phyloP scores from a whole-genome alignment of 2,888 invertebrate genomes.

The Lathronympha strigana region DNA sequence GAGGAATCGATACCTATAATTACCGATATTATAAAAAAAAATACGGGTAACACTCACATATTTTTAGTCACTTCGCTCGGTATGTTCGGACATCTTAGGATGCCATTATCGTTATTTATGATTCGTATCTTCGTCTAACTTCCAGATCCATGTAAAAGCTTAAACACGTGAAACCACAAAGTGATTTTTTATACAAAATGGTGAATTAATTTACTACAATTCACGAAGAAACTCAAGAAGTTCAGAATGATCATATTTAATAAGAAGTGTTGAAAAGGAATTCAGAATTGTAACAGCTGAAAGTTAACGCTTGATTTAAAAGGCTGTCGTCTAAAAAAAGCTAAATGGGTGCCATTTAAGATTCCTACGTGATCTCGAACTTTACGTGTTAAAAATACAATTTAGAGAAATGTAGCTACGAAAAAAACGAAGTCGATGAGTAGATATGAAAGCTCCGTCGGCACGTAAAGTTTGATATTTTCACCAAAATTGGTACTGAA shows the following conservation, averaged over 20 bases:
- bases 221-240: constrained; percentile 12
- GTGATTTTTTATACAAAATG: not conserved
- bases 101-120: too few species aligned
- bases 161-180: not conserved
- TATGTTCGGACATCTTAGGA: too few species aligned
- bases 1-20: too few species aligned
- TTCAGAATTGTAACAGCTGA: constrained; percentile 19
- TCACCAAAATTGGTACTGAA: too few species aligned
- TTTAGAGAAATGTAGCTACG: not conserved
- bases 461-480: not conserved
- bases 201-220: constrained; percentile 1
- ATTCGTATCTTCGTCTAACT: too few species aligned
- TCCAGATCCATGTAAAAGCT: too few species aligned
- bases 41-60: too few species aligned
- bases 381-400: constrained; percentile 26
- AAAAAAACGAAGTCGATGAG: not conserved
- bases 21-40: too few species aligned
- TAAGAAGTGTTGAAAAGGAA: constrained; percentile 18
- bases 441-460: not conserved
- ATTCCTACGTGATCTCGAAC: constrained; percentile 33
- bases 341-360: constrained; percentile 42
- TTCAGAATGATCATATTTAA: not conserved
- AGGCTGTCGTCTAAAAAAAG: constrained; percentile 32
- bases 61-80: too few species aligned
- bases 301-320: constrained; percentile 28